Base-by-base conservation (phyloP, 1,140 invertebrate species). In the Drosophila mauritiana region DNA sequence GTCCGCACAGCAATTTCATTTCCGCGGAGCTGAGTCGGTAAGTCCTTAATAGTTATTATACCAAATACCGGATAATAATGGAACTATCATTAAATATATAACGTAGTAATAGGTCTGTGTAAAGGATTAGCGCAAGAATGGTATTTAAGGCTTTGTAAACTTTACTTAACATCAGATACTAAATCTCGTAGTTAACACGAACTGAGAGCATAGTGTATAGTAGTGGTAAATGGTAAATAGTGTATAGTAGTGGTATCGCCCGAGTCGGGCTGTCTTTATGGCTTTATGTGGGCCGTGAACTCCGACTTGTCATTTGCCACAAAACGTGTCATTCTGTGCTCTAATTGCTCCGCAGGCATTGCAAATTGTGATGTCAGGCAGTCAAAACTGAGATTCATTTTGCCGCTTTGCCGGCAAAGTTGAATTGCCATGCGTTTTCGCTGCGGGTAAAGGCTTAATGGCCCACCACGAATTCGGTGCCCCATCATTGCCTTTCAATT, bases 1-100 rank as follows among this genome's bases (percentile, higher is more conserved):
- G 96, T 68, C 96, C 97, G 1, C 95, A 97, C 90, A 97, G 96
- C 89, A 97, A 97, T 93, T 93, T 97, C 40, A 93, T 97, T 5
- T 97, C 96, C 17, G 96, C 95, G 64, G 96, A 97, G 91, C 93
- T 97, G 12, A 97, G 96, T 94, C 97, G 96, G 97, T 97, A 93
- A 94, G 92, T 37, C 36, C 36, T 37, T 11, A 1, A 37, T 12
- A 3, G 11, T 12, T 27, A 27, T 37, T 37, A 12, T 4, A 10
- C 11, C 20, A 22, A 3, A 22, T 3, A 22, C 20, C 20, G 20
- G 20, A 22, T 22, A 22, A 22, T 22, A 22, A 22, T 22, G 20
- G 20, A 22, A 22, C 20, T 0, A 22, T 22, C 20, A 22, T 22
- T 31, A 8, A 8, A 27, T 7, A 27, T 27, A 27, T 7, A 7